Evolutionary conservation across 2,888 invertebrate species (phyloP), one percentile per base, ranked within the genome.

Genomic region (Ennomos fuscantarius): DNA sequence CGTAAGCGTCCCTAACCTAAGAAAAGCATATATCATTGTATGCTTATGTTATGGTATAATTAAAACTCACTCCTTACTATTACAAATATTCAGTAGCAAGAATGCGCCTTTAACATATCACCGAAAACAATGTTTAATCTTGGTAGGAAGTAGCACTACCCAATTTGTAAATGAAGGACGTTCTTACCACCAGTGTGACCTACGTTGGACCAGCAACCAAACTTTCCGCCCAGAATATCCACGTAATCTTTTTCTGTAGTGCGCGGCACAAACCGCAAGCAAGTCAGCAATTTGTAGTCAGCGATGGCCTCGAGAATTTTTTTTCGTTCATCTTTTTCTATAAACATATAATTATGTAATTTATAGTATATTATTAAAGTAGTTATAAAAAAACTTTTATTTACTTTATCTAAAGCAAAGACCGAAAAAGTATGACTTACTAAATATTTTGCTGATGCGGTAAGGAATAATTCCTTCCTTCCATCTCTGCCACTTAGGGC

Each of bases 161-260:
- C 24, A 24, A 24, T 24, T 1, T 24, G 24, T 24, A 24, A 24
- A 3, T 24, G 24, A 24, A 24, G 24, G 24, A 24, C 3, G 13
- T 32, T 24, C 34, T 1, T 32, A 70, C 71, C 66, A 72, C 96
- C 96, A 31, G 94, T 92, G 32, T 94, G 93, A 0, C 97, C 97
- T 0, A 97, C 96, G 56, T 95, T 95, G 3, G 96, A 96, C 96
- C 96, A 97, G 76, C 97, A 97, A 1, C 97, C 97, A 0, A 95
- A 95, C 57, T 92, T 93, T 10, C 93, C 92, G 66, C 93, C 95
- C 39, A 93, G 93, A 62, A 97, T 95, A 8, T 93, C 89, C 42
- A 97, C 84, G 79, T 96, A 97, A 78, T 96, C 96, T 0, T 69
- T 74, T 73, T 96, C 95, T 0, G 93, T 87, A 0, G 84, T 88